These are phyloP conservation scores for Crotalus horridus DNA, from an alignment of 2,113 vertebrate genomes.

Conservation along the genomic window DNA sequence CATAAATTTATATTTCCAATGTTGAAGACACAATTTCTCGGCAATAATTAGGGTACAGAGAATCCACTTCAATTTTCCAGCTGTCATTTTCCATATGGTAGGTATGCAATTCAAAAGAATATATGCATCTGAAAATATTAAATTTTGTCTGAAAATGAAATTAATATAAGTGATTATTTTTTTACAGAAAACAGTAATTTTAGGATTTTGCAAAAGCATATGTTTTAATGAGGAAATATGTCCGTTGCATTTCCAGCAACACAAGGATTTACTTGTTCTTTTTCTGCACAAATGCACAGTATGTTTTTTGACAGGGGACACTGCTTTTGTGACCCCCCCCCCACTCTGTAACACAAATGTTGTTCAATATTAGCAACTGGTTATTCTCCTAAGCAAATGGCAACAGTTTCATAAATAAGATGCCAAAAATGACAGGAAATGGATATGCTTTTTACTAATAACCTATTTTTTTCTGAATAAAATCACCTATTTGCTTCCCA, in stretches of 20 bases:
- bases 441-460: not conserved
- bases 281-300: not conserved
- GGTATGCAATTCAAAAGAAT: not conserved
- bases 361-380: not conserved
- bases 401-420: not conserved
- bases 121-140: not conserved
- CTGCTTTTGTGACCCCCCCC: conserved; percentile 3
- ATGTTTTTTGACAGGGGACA: not conserved
- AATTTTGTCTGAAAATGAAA: not conserved
- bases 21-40: not conserved
- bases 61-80: not conserved
- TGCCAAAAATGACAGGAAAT: not conserved
- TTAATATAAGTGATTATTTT: not conserved
- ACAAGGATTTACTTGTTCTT: not conserved
- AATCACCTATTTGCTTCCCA: not conserved
- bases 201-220: not conserved
- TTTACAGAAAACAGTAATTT: not conserved
- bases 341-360: not conserved
- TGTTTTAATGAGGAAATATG: not conserved
- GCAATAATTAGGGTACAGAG: not conserved
- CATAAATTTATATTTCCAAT: not conserved
- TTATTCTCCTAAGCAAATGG: conserved; percentile 28
- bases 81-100: not conserved
- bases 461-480: not conserved
- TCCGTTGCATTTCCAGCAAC: not conserved